Evolutionary conservation across 2,888 invertebrate genomes (phyloP), one percentile per base, ranked within the genome.

Genomic region (Parelbella ahira): DNA sequence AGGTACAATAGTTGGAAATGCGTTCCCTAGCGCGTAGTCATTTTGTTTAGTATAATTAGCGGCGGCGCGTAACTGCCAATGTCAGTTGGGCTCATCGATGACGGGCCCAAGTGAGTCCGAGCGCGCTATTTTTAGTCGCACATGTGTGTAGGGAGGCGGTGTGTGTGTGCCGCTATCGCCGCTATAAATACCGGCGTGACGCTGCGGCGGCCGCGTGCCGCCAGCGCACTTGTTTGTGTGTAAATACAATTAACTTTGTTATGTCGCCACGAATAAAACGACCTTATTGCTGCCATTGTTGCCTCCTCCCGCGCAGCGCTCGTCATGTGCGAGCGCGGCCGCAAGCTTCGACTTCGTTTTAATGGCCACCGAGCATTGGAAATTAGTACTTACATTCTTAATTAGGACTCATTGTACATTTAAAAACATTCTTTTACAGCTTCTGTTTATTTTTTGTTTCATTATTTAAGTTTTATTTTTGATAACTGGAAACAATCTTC

Each of bases 21-120:
- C 36, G 20, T 30, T 29, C 9, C 20, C 11, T 19, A 25, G 10
- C 10, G 39, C 24, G 19, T 20, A 25, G 39, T 41, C 27, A 41
- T 41, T 39, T 32, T 20, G 39, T 33, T 33, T 33, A 33, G 25
- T 41, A 41, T 33, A 41, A 41, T 41, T 33, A 25, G 37, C 21
- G 18, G 37, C 30, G 32, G 32, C 37, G 37, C 33, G 44, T 44
- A 43, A 36, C 24, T 43, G 51, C 45, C 49, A 44, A 45, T 42
- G 49, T 44, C 46, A 48, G 45, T 32, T 13, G 23, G 41, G 32
- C 30, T 28, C 38, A 39, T 32, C 38, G 38, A 39, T 39, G 39
- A 39, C 32, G 39, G 39, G 23, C 18, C 19, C n/a, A n/a, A n/a
- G 23, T 24, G 39, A 39, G 39, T 32, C 39, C 19, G 38, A 39